Conservation (phyloP, 1,140 invertebrate species). For the Drosophila burlai region DNA sequence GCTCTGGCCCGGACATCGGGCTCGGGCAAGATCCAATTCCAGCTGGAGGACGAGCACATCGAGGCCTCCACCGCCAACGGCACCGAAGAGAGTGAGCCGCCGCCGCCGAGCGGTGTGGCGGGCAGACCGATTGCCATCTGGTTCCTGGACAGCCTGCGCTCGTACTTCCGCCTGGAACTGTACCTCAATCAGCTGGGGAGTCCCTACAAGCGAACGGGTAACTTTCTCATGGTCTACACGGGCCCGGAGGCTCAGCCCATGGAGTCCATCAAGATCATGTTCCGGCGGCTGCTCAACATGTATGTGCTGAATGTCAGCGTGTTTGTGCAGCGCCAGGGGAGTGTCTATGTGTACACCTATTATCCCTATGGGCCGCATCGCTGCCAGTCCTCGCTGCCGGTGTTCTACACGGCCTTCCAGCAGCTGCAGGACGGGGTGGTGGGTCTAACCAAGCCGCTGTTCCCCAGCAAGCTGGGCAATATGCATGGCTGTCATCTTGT, state of each 20-base stretch:
- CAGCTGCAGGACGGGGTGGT: background rate
- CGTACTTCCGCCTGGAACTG: conserved; percentile 58
- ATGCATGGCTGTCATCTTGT: conserved; percentile 61
- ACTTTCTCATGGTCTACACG: conserved; percentile 70
- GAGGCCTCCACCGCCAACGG: conserved; percentile 3
- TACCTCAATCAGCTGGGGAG: conserved; percentile 44
- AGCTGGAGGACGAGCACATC: conserved; percentile 49
- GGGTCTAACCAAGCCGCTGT: conserved; percentile 36
- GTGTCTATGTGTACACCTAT: conserved; percentile 70
- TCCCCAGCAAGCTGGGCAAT: conserved; percentile 56
- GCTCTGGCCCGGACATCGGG: conserved; percentile 21
- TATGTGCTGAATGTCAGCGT: conserved; percentile 75
- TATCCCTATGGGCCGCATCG: conserved; percentile 63
- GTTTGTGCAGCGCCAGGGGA: conserved; percentile 38
- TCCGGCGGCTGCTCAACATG: conserved; percentile 62
- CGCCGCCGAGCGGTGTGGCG: conserved; percentile 27
- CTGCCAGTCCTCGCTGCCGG: conserved; percentile 64
- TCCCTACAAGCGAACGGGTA: conserved; percentile 67
- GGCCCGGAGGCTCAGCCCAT: conserved; percentile 55
- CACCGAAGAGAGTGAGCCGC: background rate
- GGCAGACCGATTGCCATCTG: conserved; percentile 55
- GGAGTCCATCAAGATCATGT: conserved; percentile 55
- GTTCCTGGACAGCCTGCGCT: conserved; percentile 68
- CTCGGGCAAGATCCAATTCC: conserved; percentile 43
- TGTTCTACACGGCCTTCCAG: conserved; percentile 60